Evolutionary conservation across 2,797 vertebrate species (phyloP), one percentile per base, ranked within the genome.

Genomic region (Calcarius lapponicus): DNA sequence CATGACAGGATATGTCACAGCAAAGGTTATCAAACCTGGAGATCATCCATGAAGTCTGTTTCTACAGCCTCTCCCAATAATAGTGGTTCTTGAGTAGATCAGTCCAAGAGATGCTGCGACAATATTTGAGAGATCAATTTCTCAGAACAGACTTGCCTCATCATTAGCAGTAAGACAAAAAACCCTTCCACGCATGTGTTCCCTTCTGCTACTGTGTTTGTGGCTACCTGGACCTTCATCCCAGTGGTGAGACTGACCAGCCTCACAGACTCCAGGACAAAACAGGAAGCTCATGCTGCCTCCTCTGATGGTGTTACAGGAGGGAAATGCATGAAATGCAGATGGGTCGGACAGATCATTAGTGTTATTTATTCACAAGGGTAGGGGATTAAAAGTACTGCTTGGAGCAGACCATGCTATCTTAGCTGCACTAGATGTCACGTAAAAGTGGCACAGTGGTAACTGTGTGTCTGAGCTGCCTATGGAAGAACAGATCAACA

Each of bases 111-210:
- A 48, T n/a, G 14, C 20, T 70, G 34, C 1, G 3, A 50, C 32
- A 82, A 21, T 9, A 17, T 7, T n/a, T 48, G 32, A 64, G 12
- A 80, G 12, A 80, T 50, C 12, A 31, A 5, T 76, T 79, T 86
- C 40, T 64, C 45, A 58, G 69, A 87, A 47, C 3, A 69, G 20
- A 43, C 15, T 54, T 86, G 17, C 7, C 13, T 9, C n/a, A 47
- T 57, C 80, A 17, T 26, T 48, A 54, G 12, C 7, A 80, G 4
- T 64, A 78, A 80, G 19, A 53, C 26, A 36, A 28, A 20, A 40
- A 65, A 54, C 10, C 6, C n/a, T 80, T 38, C 3, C 3, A 51
- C 6, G 29, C 0, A 0, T 38, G 17, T 20, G 32, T 50, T 82
- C 17, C 38, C 20, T 80, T 67, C 61, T 70, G 11, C 34, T 61